Conservation (phyloP, 2,797 vertebrate genomes). For the Etheostoma perlongum region DNA sequence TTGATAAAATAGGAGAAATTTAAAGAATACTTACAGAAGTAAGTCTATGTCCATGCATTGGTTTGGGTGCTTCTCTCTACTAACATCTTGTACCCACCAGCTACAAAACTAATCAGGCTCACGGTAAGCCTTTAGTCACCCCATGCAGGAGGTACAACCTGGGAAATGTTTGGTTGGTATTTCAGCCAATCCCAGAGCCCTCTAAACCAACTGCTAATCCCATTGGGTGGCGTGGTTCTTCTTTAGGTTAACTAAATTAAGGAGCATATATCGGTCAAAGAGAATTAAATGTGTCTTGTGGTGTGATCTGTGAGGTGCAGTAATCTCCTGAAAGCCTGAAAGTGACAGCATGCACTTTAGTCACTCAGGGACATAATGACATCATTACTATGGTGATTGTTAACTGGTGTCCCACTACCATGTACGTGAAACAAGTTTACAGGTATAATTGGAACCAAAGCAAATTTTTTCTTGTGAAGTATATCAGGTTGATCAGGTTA, state of each 20-base stretch:
- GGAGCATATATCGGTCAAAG: constrained; percentile 26
- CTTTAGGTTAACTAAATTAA: constrained; percentile 42
- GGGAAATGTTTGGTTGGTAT: constrained; percentile 47
- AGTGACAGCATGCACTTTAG: not conserved
- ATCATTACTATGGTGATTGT: not conserved
- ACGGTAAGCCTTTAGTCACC: constrained; percentile 80
- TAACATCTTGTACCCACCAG: constrained; percentile 74
- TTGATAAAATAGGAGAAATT: constrained; percentile 5
- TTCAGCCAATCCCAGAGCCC: constrained; percentile 68
- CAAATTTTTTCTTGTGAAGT: not conserved
- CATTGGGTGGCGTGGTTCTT: constrained; percentile 53
- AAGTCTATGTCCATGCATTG: constrained; percentile 82
- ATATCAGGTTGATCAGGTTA: constrained; percentile 4
- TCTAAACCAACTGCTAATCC: constrained; percentile 24
- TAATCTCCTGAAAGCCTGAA: not conserved
- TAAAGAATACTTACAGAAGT: constrained; percentile 81
- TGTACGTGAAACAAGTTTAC: not conserved
- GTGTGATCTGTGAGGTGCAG: constrained; percentile 59
- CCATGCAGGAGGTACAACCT: constrained; percentile 76
- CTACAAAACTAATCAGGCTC: constrained; percentile 82
- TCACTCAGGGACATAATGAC: constrained; percentile 19
- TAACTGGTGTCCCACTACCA: constrained; percentile 2
- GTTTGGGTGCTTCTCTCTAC: constrained; percentile 65
- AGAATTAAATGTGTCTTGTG: constrained; percentile 51
- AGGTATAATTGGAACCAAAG: constrained; percentile 1